Conservation (phyloP, 2,888 invertebrate species). For the Xanthia icteritia region DNA sequence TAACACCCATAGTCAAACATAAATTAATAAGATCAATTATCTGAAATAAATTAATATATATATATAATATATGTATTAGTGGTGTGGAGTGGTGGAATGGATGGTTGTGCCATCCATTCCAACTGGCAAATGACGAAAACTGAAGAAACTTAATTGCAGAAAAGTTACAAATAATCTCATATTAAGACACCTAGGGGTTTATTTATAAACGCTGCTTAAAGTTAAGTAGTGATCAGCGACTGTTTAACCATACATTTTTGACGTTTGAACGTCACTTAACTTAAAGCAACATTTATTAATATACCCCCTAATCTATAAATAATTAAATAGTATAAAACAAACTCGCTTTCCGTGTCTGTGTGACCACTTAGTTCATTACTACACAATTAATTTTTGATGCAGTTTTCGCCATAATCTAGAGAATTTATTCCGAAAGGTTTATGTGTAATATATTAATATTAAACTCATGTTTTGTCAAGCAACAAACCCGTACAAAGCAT, state of each 20-base stretch:
- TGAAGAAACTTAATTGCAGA: neutral
- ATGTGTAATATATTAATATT: neutral
- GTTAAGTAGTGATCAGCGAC: no score
- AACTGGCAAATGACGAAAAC: neutral
- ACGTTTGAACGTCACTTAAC: no score
- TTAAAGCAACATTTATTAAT: no score
- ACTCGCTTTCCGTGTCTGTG: neutral
- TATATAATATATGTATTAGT: no score
- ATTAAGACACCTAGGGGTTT: no score
- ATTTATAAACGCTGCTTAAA: no score
- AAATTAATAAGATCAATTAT: no score
- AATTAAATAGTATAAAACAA: neutral
- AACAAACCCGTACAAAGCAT: neutral
- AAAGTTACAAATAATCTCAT: neutral
- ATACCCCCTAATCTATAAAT: no score
- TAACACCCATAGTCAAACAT: no score
- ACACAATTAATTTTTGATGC: neutral
- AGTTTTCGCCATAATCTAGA: neutral
- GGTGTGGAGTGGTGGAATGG: no score
- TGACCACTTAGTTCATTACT: neutral
- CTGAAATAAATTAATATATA: no score
- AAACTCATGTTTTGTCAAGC: neutral
- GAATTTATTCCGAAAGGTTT: neutral
- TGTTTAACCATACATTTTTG: no score
- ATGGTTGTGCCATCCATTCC: neutral